Evolutionary conservation across 2,888 invertebrate species (phyloP).

Genomic region (Deroplatys truncata): DNA sequence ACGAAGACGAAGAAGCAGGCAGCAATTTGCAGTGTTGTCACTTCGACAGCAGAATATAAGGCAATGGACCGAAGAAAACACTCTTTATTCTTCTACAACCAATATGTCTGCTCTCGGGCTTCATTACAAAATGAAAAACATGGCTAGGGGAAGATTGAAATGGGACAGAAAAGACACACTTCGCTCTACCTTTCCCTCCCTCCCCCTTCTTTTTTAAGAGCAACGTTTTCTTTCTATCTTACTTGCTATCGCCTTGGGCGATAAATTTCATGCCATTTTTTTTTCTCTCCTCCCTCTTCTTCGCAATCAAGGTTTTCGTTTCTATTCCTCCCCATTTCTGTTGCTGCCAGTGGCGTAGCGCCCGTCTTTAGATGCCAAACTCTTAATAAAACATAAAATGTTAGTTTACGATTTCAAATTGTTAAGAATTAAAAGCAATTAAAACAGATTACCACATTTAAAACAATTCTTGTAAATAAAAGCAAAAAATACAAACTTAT

Average conservation of each 20-base stretch:
- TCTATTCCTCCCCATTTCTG: neutral
- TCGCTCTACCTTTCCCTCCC: neutral
- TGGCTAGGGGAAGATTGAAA: conserved; percentile 10
- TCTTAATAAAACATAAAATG: too few relatives aligned
- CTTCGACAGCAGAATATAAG: neutral
- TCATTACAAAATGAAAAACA: conserved; percentile 14
- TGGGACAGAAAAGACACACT: neutral
- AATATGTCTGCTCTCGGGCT: neutral
- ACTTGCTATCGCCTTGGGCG: conserved; percentile 41
- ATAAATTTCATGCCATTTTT: conserved; percentile 48
- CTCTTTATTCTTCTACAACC: neutral
- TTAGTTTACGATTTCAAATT: too few relatives aligned
- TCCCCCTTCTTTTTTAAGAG: conserved; percentile 6
- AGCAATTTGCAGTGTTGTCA: neutral
- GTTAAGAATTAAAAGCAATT: too few relatives aligned
- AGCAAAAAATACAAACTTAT: too few relatives aligned
- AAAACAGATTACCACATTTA: too few relatives aligned
- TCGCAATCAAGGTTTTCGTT: conserved; percentile 23
- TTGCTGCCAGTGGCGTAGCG: neutral
- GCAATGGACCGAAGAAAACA: neutral
- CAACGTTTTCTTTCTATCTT: conserved; percentile 19
- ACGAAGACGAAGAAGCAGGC: neutral
- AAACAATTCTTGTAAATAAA: too few relatives aligned
- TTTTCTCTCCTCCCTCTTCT: neutral
- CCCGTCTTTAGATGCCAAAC: neutral